Percentiles rank a stretch among this genome's conserved stretches.
Evolutionary conservation across 2,113 vertebrate genomes (phyloP).

Genomic region (Xiphophorus maculatus): DNA sequence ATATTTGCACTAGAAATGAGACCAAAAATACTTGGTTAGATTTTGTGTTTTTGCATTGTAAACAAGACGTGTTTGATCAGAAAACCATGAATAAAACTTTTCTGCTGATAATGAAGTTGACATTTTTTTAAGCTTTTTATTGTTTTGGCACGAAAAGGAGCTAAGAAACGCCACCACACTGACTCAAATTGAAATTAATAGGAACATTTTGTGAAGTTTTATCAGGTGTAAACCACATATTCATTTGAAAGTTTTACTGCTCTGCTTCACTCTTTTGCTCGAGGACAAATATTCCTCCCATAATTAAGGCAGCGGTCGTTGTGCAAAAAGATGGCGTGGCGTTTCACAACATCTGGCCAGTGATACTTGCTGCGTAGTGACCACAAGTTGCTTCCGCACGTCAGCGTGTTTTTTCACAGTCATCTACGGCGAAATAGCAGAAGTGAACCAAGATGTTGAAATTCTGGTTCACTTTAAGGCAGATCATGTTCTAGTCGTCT

Average conservation of each 20-base stretch:
- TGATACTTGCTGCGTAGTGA: constrained; percentile 66
- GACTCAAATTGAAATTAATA: background rate
- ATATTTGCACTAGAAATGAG: too few species aligned
- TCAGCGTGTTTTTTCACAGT: constrained; percentile 65
- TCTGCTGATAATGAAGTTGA: background rate
- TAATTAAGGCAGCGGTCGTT: constrained; percentile 37
- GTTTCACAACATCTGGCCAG: constrained; percentile 70
- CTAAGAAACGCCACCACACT: background rate
- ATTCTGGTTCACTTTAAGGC: constrained; percentile 70
- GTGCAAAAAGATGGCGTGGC: constrained; percentile 53
- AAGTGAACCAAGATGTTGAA: constrained; percentile 77
- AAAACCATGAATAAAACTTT: background rate
- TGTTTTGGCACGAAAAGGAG: background rate
- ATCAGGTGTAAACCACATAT: background rate
- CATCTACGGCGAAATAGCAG: constrained; percentile 72
- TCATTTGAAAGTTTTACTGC: background rate
- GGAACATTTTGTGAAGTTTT: background rate
- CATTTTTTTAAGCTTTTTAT: background rate
- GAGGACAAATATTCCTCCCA: constrained; percentile 9
- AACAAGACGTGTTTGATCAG: background rate
- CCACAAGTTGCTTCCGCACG: constrained; percentile 72
- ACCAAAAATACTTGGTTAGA: too few species aligned
- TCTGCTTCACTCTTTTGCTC: background rate
- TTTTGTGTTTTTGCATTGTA: too few species aligned
- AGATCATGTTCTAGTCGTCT: constrained; percentile 63